Percentiles rank a stretch among this genome's conserved stretches.
Conservation (phyloP, 2,797 vertebrate species). For the Catharus ustulatus region DNA sequence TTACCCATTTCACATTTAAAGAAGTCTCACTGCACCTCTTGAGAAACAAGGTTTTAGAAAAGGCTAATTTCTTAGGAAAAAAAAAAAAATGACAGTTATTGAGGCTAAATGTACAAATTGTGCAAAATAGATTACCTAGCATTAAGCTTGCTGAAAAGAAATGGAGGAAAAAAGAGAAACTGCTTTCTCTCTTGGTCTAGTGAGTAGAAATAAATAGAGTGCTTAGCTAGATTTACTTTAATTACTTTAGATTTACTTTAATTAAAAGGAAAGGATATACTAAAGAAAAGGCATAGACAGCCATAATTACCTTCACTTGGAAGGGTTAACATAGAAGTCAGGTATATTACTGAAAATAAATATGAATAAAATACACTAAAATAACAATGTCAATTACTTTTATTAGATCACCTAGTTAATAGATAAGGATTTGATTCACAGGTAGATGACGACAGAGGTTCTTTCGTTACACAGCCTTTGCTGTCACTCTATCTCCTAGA, state of each 20-base stretch:
- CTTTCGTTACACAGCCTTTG: background rate
- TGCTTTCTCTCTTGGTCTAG: background rate
- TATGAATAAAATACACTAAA: background rate
- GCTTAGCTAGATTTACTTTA: background rate
- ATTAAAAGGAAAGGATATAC: background rate
- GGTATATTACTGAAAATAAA: background rate
- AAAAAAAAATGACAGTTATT: background rate
- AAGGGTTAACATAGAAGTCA: background rate
- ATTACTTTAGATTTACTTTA: background rate
- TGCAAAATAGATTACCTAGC: background rate
- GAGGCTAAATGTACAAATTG: background rate
- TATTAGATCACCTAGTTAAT: background rate
- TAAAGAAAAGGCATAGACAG: background rate
- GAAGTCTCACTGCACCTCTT: background rate
- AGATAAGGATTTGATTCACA: background rate
- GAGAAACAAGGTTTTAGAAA: background rate
- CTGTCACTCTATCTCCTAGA: background rate
- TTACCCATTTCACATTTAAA: background rate
- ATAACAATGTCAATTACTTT: background rate
- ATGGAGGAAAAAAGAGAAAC: fast-evolving
- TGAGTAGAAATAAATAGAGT: background rate
- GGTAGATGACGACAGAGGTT: background rate
- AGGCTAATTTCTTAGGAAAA: background rate
- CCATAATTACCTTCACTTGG: background rate
- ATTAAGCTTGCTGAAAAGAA: background rate